Conservation (phyloP, 2,888 invertebrate species). For the Liodrosophila aerea region DNA sequence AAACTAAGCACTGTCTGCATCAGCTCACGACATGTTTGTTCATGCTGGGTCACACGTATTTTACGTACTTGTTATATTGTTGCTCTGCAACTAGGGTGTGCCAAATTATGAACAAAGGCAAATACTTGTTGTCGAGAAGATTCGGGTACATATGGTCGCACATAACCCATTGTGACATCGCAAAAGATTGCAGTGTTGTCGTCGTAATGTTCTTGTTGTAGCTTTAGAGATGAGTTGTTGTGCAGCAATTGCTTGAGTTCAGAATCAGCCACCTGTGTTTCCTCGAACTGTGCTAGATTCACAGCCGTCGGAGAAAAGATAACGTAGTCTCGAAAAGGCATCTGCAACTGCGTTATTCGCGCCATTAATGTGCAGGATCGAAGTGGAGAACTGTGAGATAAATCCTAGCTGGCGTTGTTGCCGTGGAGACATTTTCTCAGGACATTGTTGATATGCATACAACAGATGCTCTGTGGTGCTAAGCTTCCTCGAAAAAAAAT, state of each 20-base stretch:
- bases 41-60: background rate
- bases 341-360: background rate
- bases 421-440: conserved; percentile 6
- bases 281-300: background rate
- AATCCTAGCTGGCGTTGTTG: conserved; percentile 3
- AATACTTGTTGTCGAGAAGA: conserved; percentile 1
- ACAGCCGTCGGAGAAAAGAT: background rate
- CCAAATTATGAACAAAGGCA: background rate
- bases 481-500: conserved; percentile 4
- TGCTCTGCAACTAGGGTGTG: background rate
- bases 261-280: background rate
- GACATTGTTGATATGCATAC: background rate
- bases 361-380: conserved; percentile 4
- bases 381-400: conserved; percentile 2
- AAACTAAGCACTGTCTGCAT: conserved; percentile 5
- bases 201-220: background rate
- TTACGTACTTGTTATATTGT: background rate
- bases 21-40: background rate
- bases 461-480: background rate
- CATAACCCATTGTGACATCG: conserved; percentile 1
- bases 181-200: background rate
- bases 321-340: conserved; percentile 1
- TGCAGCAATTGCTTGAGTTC: background rate
- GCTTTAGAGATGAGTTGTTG: conserved; percentile 1
- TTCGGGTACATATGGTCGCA: background rate